Conservation (phyloP, 1,140 invertebrate species). For the Papilio xuthus region DNA sequence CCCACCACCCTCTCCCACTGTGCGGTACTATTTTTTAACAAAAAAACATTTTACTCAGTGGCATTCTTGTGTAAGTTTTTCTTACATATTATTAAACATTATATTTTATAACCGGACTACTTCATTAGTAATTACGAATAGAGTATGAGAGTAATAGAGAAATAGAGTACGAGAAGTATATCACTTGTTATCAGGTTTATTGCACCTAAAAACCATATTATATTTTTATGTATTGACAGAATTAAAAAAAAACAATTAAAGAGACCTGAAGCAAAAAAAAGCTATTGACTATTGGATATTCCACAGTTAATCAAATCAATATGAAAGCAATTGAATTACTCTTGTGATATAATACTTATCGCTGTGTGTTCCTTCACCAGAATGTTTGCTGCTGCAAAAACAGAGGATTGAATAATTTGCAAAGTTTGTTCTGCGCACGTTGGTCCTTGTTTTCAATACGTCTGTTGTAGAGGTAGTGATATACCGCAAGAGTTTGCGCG, state of each 20-base stretch:
- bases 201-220: too few species aligned
- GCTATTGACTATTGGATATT: too few species aligned
- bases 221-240: too few species aligned
- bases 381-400: not conserved
- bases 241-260: too few species aligned
- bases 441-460: conserved; percentile 12
- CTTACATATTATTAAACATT: not conserved
- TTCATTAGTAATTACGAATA: too few species aligned
- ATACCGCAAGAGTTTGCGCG: not conserved
- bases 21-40: conserved; percentile 18
- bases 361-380: not conserved
- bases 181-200: too few species aligned
- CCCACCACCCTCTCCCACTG: not conserved
- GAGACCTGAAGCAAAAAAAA: too few species aligned
- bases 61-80: not conserved
- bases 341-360: not conserved
- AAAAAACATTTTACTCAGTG: not conserved
- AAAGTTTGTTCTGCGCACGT: not conserved
- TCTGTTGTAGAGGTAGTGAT: not conserved
- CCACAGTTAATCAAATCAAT: too few species aligned
- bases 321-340: too few species aligned
- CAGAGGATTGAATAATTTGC: conserved; percentile 1
- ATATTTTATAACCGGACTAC: too few species aligned
- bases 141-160: too few species aligned
- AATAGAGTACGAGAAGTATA: too few species aligned